A percentile compares a stretch with the other conserved stretches of the same genome.
Evolutionary conservation across 2,797 vertebrate species (phyloP).

Genomic region (Halcyon smyrnensis): DNA sequence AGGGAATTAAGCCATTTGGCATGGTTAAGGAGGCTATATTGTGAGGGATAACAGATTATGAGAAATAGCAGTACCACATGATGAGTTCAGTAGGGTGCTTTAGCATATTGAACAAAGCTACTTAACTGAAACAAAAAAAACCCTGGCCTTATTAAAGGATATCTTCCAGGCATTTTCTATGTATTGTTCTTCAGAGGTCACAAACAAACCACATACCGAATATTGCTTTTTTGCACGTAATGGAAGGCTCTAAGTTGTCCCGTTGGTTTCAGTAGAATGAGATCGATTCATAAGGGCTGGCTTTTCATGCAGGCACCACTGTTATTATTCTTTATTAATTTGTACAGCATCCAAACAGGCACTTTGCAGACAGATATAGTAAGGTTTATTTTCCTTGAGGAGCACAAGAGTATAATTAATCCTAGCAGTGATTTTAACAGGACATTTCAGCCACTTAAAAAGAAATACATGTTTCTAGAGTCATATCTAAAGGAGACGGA

Average conservation of each 20-base stretch:
- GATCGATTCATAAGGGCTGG: not conserved
- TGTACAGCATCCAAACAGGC: constrained; percentile 21
- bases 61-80: not conserved
- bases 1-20: not conserved
- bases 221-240: not conserved
- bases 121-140: not conserved
- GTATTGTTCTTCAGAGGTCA: not conserved
- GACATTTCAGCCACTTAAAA: not conserved
- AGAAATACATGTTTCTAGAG: not conserved
- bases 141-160: not conserved
- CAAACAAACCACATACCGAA: not conserved
- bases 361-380: not conserved
- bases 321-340: constrained; percentile 40
- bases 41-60: not conserved
- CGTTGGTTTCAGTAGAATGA: not conserved
- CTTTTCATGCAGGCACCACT: not conserved
- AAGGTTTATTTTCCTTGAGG: not conserved
- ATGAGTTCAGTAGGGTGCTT: not conserved
- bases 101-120: not conserved
- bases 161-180: not conserved
- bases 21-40: not conserved
- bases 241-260: not conserved
- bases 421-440: not conserved
- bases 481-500: not conserved
- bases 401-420: not conserved